phyloP scores from a whole-genome alignment of 2,113 vertebrate species.

The Vireo altiloquus region DNA sequence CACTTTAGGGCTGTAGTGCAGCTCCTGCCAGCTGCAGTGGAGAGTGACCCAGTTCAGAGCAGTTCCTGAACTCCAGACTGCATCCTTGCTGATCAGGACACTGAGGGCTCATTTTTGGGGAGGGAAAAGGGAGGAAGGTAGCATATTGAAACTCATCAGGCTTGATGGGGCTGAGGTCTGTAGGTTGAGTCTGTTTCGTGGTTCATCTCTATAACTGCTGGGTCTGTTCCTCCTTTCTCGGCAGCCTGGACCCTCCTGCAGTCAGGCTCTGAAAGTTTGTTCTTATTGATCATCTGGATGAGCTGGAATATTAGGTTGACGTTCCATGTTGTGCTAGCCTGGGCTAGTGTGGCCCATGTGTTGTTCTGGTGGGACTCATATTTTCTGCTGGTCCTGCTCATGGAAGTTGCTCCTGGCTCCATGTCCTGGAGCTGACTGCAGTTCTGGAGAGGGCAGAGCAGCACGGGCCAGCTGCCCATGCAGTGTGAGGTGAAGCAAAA shows the following conservation, averaged over 20 bases:
- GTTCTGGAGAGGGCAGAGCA: background rate
- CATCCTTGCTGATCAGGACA: background rate
- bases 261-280: background rate
- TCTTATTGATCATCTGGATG: too few relatives aligned
- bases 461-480: background rate
- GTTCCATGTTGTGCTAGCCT: rapidly evolving
- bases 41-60: background rate
- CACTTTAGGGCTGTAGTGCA: background rate
- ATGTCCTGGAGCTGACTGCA: background rate
- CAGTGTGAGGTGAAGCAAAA: constrained; percentile 16
- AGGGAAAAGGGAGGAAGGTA: background rate
- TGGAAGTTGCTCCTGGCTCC: background rate
- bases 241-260: background rate
- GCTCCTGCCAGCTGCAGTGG: background rate
- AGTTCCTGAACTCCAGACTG: background rate
- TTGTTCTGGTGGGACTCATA: background rate
- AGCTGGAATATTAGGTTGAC: background rate
- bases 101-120: background rate
- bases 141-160: background rate
- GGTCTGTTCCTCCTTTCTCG: background rate
- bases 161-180: background rate
- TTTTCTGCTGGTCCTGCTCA: background rate
- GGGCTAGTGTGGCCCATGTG: rapidly evolving
- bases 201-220: background rate
- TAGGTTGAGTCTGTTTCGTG: background rate